Conservation (phyloP, 2,113 vertebrate species). For the Brachypteracias leptosomus region DNA sequence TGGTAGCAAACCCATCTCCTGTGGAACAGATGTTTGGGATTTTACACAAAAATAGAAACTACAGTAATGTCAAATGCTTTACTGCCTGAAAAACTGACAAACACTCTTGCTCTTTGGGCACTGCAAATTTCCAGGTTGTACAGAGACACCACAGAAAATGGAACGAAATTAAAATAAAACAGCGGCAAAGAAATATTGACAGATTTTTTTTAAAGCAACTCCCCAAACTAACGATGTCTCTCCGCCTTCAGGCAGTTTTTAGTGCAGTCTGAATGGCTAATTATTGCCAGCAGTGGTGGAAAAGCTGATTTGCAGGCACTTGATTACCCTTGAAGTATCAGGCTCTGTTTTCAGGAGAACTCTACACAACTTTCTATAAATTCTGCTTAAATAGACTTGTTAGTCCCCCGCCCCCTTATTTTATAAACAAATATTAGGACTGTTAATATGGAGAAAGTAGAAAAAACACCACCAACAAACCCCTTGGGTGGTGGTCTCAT, state of each 20-base stretch:
- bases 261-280: slow-evolving; percentile 80
- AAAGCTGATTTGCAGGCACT: slow-evolving; percentile 51
- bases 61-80: background rate
- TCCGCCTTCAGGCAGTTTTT: slow-evolving; percentile 71
- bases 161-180: background rate
- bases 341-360: slow-evolving; percentile 3
- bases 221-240: background rate
- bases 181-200: background rate
- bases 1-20: slow-evolving; percentile 78
- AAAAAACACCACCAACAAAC: fast-evolving
- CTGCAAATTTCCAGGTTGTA: background rate
- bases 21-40: slow-evolving; percentile 74
- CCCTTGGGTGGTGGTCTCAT: background rate
- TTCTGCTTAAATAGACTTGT: background rate
- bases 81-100: slow-evolving; percentile 7
- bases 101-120: background rate
- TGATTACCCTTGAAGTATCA: background rate
- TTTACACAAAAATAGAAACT: slow-evolving; percentile 69
- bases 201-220: background rate
- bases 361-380: background rate
- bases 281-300: slow-evolving; percentile 73
- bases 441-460: background rate
- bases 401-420: background rate
- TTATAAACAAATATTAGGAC: background rate
- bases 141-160: background rate